Conservation (phyloP, 2,888 invertebrate species). For the Trachelus troglodyta region DNA sequence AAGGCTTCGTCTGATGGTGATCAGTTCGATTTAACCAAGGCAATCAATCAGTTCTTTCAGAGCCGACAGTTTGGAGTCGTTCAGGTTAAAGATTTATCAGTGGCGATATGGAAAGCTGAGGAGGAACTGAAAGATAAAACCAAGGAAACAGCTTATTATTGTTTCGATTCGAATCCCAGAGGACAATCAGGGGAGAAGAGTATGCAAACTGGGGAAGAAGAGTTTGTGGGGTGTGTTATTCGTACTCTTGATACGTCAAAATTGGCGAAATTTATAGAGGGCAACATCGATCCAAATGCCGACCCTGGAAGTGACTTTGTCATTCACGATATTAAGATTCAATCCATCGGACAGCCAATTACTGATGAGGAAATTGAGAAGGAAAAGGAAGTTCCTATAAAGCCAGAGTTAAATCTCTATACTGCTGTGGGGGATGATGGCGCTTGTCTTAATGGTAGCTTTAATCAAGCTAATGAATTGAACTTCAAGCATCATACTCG, state of each 20-base stretch:
- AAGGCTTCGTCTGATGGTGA: constrained; percentile 42
- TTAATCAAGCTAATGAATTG: constrained; percentile 57
- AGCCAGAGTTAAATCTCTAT: constrained; percentile 65
- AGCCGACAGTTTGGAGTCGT: constrained; percentile 59
- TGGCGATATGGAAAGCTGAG: constrained; percentile 66
- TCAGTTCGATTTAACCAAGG: constrained; percentile 57
- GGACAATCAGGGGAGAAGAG: constrained; percentile 41
- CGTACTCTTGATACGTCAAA: constrained; percentile 55
- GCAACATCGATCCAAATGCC: constrained; percentile 50
- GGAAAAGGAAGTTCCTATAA: constrained; percentile 49
- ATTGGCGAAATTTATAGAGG: constrained; percentile 57
- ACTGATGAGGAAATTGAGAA: constrained; percentile 52
- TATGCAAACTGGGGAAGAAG: constrained; percentile 29
- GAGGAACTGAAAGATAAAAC: constrained; percentile 44
- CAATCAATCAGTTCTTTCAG: constrained; percentile 61
- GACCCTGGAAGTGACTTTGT: constrained; percentile 32
- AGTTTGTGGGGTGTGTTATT: constrained; percentile 59
- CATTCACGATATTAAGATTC: constrained; percentile 49
- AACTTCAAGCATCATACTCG: constrained; percentile 66
- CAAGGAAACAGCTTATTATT: constrained; percentile 57
- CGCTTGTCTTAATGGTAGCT: constrained; percentile 56
- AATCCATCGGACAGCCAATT: constrained; percentile 43
- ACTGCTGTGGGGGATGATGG: constrained; percentile 56
- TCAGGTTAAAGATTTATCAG: constrained; percentile 53
- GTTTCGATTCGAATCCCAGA: constrained; percentile 67